Base-by-base conservation (phyloP, 1,140 invertebrate genomes). In the Drosophila gunungcola region DNA sequence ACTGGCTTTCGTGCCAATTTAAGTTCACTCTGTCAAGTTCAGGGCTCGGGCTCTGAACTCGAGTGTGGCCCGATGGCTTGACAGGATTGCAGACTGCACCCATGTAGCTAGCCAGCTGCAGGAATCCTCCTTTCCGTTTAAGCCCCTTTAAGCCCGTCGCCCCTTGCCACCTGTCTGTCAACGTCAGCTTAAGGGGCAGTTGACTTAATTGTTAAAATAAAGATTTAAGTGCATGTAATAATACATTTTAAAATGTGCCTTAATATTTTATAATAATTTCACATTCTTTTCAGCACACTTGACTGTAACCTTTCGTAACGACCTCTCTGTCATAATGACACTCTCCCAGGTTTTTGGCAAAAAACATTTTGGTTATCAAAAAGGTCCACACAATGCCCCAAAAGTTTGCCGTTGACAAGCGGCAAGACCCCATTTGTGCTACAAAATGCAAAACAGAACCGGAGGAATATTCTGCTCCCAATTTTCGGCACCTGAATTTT, bases 91-190 rank as follows among this genome's bases (percentile, higher is more conserved):
- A 63, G 49, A 62, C 69, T 65, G 45, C 60, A 55, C 51, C 72
- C 41, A 55, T 64, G 52, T 49, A n/a, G 39, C 60, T 25, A 56
- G 72, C 53, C 72, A 74, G 74, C 29, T 74, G 52, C 72, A 54
- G 49, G 21, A 55, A 42, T 55, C 51, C 25, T 32, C 13, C n/a
- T 11, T 45, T 52, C 38, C 32, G 32, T 38, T n/a, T 27, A 51
- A 39, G 9, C 42, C 38, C 21, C 9, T 4, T 41, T 49, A 34
- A 27, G 10, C 21, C 5, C 13, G 41, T 16, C 25, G 9, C 34
- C 27, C n/a, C 13, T 12, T 6, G 12, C 11, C 34, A 32, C 29
- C 53, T 53, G 72, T 75, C 72, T 41, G 12, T 75, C 53, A 75
- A 48, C n/a, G 72, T 75, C 73, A 75, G 32, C n/a, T 53, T 0